A percentile compares a stretch with the other conserved stretches of the same genome.
Evolutionary conservation across 2,797 vertebrate genomes (phyloP).

Genomic region (Vireo griseus): DNA sequence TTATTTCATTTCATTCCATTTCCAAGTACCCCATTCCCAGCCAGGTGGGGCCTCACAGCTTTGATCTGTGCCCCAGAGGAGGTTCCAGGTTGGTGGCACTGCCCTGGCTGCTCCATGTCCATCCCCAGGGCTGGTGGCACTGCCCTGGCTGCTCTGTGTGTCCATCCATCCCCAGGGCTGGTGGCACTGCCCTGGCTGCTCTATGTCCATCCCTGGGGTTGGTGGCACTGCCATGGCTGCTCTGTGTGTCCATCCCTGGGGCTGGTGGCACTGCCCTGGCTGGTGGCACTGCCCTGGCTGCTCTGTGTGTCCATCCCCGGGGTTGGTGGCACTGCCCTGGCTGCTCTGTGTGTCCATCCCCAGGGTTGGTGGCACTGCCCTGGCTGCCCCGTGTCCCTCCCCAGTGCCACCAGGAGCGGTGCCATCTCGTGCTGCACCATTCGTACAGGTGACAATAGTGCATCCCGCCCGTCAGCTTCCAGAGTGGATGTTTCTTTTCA

Average conservation of each 20-base stretch:
- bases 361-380: background rate
- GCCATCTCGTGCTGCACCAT: background rate
- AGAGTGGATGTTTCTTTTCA: constrained; percentile 56
- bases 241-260: no score
- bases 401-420: background rate
- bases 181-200: background rate
- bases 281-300: background rate
- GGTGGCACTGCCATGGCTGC: background rate
- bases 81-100: constrained; percentile 49
- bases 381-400: background rate
- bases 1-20: fast-evolving
- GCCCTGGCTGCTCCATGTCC: fast-evolving
- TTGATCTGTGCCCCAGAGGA: constrained; percentile 36
- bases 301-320: no score
- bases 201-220: background rate
- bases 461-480: constrained; percentile 50
- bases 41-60: constrained; percentile 42
- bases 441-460: background rate
- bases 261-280: background rate
- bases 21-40: background rate
- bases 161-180: no score
- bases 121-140: background rate
- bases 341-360: background rate
- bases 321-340: background rate
- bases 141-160: background rate